Conservation (phyloP, 1,140 invertebrate genomes). For the Aphelinus certus region DNA sequence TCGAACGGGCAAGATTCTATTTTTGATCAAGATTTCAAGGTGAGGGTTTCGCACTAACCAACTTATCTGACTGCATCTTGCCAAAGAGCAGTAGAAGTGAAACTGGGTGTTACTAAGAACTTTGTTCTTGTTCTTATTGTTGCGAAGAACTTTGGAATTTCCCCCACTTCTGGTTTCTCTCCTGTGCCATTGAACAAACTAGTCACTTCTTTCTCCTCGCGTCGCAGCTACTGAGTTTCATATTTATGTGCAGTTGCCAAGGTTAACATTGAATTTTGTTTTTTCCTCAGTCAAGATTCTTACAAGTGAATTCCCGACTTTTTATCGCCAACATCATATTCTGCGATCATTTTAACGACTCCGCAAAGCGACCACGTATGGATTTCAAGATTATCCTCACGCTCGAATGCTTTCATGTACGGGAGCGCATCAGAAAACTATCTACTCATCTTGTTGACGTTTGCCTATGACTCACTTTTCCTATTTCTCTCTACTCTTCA, state of each 20-base stretch:
- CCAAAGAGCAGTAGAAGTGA: constrained; percentile 52
- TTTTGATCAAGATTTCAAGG: constrained; percentile 63
- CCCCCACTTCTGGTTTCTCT: constrained; percentile 8
- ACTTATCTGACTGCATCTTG: constrained; percentile 60
- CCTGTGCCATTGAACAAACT: constrained; percentile 65
- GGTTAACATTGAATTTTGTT: constrained; percentile 47
- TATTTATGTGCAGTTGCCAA: constrained; percentile 56
- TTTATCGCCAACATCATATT: no score
- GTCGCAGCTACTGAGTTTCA: constrained; percentile 60
- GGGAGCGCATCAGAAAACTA: no score
- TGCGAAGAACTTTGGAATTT: constrained; percentile 62
- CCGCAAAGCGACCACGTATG: no score
- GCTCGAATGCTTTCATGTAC: no score
- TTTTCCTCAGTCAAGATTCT: no score
- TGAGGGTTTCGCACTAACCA: constrained; percentile 53
- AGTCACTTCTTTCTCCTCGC: constrained; percentile 64
- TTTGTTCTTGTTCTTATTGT: constrained; percentile 67
- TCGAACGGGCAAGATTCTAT: constrained; percentile 51
- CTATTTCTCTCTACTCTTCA: no score
- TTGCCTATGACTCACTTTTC: no score
- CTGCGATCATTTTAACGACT: no score
- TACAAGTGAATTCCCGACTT: no score
- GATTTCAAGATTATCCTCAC: no score
- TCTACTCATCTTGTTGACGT: no score
- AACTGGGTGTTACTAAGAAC: constrained; percentile 56